These are phyloP conservation scores for Odontomachus brunneus DNA, from an alignment of 1,140 invertebrate species.

Conservation along the genomic window DNA sequence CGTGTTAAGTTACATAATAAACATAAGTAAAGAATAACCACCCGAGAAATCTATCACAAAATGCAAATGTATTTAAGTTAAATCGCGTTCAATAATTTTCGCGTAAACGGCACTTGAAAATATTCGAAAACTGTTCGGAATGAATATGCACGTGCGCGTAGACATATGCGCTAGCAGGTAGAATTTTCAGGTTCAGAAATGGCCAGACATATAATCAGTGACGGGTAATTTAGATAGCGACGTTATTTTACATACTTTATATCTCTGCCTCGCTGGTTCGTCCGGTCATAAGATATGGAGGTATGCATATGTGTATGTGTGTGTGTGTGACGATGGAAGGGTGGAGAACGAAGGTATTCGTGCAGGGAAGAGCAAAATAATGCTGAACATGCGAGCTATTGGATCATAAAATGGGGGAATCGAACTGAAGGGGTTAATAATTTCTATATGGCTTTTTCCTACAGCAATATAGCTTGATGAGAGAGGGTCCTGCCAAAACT, in stretches of 20 bases:
- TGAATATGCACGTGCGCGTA: not conserved
- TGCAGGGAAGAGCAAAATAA: constrained; percentile 78
- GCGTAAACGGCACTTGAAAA: not conserved
- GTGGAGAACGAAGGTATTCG: constrained; percentile 59
- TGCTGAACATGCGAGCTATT: constrained; percentile 78
- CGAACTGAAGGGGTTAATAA: constrained; percentile 81
- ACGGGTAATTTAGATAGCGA: constrained; percentile 80
- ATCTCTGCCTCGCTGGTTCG: constrained; percentile 58
- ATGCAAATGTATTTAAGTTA: not conserved
- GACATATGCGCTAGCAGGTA: not conserved
- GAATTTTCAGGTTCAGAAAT: constrained; percentile 26
- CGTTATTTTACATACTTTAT: constrained; percentile 79
- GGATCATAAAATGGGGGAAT: constrained; percentile 77
- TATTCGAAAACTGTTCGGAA: not conserved
- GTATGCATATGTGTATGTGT: not conserved
- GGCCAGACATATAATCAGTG: constrained; percentile 45
- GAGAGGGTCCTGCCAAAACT: constrained; percentile 72
- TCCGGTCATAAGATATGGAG: constrained; percentile 19
- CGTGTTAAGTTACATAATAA: too few species aligned
- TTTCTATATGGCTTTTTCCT: constrained; percentile 69
- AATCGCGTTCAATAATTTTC: not conserved
- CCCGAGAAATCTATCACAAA: too few species aligned
- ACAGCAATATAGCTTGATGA: constrained; percentile 71
- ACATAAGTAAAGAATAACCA: too few species aligned
- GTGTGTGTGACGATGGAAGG: constrained; percentile 47